A percentile compares a stretch with the other conserved stretches of the same genome.
Evolutionary conservation across 1,140 invertebrate species (phyloP).

Genomic region (Drosophila persimilis): DNA sequence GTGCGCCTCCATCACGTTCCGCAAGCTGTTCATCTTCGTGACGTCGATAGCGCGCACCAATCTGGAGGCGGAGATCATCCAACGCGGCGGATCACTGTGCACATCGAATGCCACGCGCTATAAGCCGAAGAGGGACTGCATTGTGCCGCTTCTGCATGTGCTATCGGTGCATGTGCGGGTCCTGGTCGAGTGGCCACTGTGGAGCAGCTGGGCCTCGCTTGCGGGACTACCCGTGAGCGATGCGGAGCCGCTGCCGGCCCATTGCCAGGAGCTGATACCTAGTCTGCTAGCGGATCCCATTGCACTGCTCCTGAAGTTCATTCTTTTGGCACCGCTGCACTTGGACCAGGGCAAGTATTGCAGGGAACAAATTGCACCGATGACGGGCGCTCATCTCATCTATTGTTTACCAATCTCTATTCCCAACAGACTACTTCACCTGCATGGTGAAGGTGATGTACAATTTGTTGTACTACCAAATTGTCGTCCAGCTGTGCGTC

Average conservation of each 20-base stretch:
- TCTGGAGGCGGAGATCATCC: conserved; percentile 95
- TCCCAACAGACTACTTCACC: conserved; percentile 90
- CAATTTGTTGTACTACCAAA: conserved; percentile 95
- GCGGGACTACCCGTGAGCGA: conserved; percentile 83
- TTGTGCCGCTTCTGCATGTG: conserved; percentile 95
- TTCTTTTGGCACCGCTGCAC: conserved; percentile 92
- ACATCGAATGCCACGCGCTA: conserved; percentile 85
- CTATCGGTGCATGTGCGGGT: conserved; percentile 92
- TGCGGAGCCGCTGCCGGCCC: conserved; percentile 69
- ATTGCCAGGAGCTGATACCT: conserved; percentile 79
- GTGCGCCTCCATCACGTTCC: conserved; percentile 85
- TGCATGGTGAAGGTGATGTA: conserved; percentile 93
- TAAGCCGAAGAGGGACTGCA: conserved; percentile 93
- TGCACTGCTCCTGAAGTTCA: conserved; percentile 92
- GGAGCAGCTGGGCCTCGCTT: conserved; percentile 87
- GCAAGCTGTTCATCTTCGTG: conserved; percentile 94
- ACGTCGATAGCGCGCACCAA: conserved; percentile 96
- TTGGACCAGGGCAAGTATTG: conserved; percentile 90
- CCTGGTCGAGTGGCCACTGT: conserved; percentile 87
- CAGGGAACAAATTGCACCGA: neutral
- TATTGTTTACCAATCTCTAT: too few relatives aligned
- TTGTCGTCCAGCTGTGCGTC: conserved; percentile 87
- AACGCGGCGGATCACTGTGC: conserved; percentile 91
- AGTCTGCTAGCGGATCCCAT: conserved; percentile 91
- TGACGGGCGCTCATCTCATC: neutral